Evolutionary conservation across 2,888 invertebrate species (phyloP).

Genomic region (Taphrorychus bicolor): DNA sequence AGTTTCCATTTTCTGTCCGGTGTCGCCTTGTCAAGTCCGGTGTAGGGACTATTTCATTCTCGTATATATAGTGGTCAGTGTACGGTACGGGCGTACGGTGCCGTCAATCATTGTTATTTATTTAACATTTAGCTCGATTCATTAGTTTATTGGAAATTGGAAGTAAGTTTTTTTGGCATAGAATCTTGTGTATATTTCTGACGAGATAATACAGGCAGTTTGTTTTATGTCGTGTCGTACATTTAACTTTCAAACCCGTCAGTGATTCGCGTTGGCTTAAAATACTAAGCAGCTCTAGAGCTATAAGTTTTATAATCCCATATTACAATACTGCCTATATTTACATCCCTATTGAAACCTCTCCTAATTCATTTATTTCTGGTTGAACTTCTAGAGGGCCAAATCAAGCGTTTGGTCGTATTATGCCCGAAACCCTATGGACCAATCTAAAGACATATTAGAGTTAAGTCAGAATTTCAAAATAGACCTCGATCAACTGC

Average conservation of each 20-base stretch:
- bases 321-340: background rate
- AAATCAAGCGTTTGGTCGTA: conserved; percentile 27
- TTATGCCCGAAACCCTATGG: conserved; percentile 56
- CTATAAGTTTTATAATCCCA: too few relatives aligned
- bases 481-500: conserved; percentile 55
- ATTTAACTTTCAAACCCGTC: background rate
- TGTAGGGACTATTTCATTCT: background rate
- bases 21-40: conserved; percentile 20
- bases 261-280: too few relatives aligned
- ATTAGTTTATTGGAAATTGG: conserved; percentile 7
- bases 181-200: background rate
- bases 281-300: too few relatives aligned
- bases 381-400: conserved; percentile 33
- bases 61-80: background rate
- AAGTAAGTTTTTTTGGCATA: conserved; percentile 19
- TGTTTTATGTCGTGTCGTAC: conserved; percentile 3
- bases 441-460: conserved; percentile 56
- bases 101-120: background rate
- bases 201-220: conserved; percentile 10
- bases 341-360: background rate
- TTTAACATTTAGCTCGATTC: background rate
- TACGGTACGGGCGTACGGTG: background rate
- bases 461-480: conserved; percentile 53
- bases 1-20: conserved; percentile 21
- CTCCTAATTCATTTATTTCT: conserved; percentile 9